Percentiles rank a stretch among this genome's conserved stretches.
Evolutionary conservation across 2,113 vertebrate species (phyloP).

Genomic region (Sylvilagus bachmani): DNA sequence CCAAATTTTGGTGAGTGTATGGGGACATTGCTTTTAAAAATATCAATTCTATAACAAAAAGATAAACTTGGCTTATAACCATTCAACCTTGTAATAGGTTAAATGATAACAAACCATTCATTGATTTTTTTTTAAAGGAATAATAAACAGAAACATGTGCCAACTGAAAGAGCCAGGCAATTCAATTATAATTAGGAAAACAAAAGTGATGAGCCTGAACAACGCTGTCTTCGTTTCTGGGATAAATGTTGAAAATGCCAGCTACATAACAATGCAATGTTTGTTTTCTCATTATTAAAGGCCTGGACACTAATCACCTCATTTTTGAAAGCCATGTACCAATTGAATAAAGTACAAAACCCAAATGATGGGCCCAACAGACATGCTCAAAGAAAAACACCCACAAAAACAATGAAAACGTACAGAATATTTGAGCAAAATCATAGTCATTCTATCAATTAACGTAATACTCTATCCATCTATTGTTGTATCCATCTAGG

Average conservation of each 20-base stretch:
- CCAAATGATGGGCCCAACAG: neutral
- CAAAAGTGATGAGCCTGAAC: constrained; percentile 80
- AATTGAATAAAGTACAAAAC: neutral
- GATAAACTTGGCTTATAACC: constrained; percentile 67
- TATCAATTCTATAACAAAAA: constrained; percentile 69
- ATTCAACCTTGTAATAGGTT: constrained; percentile 80
- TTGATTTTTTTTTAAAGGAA: constrained; percentile 73
- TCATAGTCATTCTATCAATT: neutral
- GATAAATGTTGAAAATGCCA: constrained; percentile 61
- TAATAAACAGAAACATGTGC: constrained; percentile 78
- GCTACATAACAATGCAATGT: constrained; percentile 40
- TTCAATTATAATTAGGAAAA: constrained; percentile 81
- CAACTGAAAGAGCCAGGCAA: constrained; percentile 72
- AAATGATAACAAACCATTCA: constrained; percentile 78
- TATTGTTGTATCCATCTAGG: neutral
- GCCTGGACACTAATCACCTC: constrained; percentile 49
- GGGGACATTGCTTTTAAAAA: constrained; percentile 49
- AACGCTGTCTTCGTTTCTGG: constrained; percentile 47
- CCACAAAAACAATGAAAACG: constrained; percentile 6
- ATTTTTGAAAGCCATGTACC: constrained; percentile 47
- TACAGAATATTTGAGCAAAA: neutral
- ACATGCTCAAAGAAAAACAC: constrained; percentile 25
- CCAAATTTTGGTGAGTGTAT: neutral
- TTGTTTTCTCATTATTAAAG: constrained; percentile 58
- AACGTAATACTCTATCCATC: neutral